Evolutionary conservation across 2,888 invertebrate species (phyloP).

Genomic region (Hyppa rectilinea): DNA sequence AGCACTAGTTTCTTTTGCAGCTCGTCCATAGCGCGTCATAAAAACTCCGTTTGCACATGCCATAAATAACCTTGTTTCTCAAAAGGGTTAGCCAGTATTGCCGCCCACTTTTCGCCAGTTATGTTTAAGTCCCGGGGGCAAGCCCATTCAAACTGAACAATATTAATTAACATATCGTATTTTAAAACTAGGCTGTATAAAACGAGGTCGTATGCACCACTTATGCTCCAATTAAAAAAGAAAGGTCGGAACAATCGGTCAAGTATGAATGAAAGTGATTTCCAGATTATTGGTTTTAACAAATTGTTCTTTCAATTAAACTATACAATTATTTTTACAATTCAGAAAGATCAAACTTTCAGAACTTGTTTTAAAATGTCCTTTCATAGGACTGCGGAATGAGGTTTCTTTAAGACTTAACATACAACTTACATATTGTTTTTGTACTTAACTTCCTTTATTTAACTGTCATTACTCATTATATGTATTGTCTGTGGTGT

Average conservation of each 20-base stretch:
- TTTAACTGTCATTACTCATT: background rate
- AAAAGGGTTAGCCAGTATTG: no score
- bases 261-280: conserved; percentile 42
- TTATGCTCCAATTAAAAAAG: conserved; percentile 40
- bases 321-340: background rate
- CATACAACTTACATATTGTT: no score
- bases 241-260: conserved; percentile 54
- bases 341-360: background rate
- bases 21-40: background rate
- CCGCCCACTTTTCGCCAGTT: no score
- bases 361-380: background rate
- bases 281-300: conserved; percentile 41
- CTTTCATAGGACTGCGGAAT: background rate
- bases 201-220: conserved; percentile 39
- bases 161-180: conserved; percentile 19
- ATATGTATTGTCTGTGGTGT: background rate
- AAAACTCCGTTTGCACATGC: background rate
- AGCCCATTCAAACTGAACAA: background rate
- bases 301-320: conserved; percentile 30
- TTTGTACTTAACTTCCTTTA: background rate
- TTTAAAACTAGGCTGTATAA: conserved; percentile 5
- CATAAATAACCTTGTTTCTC: no score
- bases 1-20: background rate
- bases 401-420: no score
- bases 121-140: no score